These are phyloP conservation scores for Enteromius mattozi DNA, from an alignment of 2,797 vertebrate genomes.

Conservation along the genomic window DNA sequence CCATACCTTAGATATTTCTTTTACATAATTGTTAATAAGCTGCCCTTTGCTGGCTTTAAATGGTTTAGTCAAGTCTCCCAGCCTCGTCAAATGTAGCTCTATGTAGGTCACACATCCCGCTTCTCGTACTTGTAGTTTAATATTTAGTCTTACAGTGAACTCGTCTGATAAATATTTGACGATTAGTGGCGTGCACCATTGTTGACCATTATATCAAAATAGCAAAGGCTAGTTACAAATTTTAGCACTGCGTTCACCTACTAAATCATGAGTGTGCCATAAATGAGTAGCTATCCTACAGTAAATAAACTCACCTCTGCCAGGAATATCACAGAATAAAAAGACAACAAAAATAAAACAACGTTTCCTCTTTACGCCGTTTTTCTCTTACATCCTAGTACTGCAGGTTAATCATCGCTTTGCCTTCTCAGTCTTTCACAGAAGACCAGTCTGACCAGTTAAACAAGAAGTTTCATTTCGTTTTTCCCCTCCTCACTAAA, in stretches of 20 bases:
- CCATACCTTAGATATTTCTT: not conserved
- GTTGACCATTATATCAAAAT: not conserved
- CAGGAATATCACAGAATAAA: not conserved
- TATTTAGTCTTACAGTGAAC: not conserved
- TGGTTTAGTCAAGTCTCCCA: not conserved
- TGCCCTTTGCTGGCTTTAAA: not conserved
- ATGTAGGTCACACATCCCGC: not conserved
- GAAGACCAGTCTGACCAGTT: constrained; percentile 22
- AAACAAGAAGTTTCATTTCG: not conserved
- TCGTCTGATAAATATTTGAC: not conserved
- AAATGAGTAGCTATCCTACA: not conserved
- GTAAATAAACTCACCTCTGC: constrained; percentile 3
- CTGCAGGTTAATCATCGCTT: not conserved
- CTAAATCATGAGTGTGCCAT: not conserved
- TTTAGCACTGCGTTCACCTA: not conserved
- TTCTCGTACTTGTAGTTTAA: not conserved
- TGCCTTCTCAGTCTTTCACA: not conserved
- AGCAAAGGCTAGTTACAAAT: not conserved
- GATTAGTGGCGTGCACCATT: not conserved
- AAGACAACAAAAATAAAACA: not conserved
- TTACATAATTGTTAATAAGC: not conserved
- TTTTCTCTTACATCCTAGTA: not conserved
- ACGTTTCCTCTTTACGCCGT: not conserved
- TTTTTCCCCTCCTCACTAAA: not conserved
- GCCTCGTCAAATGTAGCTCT: not conserved